Conservation (phyloP, 2,113 vertebrate genomes). For the Cyanoramphus novaezelandiae region DNA sequence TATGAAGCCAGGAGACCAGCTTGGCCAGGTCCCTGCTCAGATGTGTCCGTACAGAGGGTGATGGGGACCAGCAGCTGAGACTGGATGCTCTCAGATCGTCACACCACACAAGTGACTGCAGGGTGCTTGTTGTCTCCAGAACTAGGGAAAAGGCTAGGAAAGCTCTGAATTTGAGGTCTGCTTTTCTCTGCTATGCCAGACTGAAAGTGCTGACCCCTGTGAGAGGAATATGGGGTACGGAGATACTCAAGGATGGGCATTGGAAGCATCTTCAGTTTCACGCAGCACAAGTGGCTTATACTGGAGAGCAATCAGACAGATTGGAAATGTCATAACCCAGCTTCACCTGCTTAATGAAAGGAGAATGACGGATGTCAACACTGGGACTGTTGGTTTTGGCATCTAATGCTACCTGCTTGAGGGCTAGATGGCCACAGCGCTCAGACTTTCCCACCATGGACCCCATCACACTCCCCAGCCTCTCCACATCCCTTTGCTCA, state of each 20-base stretch:
- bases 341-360: accelerated
- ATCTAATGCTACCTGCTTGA: background rate
- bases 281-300: accelerated
- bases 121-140: background rate
- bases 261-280: background rate
- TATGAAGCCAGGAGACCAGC: background rate
- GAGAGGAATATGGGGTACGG: background rate
- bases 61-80: background rate
- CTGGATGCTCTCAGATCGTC: background rate
- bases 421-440: background rate
- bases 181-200: background rate
- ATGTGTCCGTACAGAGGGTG: background rate
- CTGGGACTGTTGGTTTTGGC: background rate
- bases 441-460: background rate
- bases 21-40: background rate
- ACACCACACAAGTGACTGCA: background rate
- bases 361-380: background rate
- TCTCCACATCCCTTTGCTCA: background rate
- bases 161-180: background rate
- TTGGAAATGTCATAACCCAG: background rate
- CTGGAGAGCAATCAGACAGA: background rate
- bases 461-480: accelerated
- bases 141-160: background rate
- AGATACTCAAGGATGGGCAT: accelerated
- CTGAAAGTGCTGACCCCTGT: background rate